Base-by-base conservation (phyloP, 2,113 vertebrate species). In the Xiphorhynchus elegans region DNA sequence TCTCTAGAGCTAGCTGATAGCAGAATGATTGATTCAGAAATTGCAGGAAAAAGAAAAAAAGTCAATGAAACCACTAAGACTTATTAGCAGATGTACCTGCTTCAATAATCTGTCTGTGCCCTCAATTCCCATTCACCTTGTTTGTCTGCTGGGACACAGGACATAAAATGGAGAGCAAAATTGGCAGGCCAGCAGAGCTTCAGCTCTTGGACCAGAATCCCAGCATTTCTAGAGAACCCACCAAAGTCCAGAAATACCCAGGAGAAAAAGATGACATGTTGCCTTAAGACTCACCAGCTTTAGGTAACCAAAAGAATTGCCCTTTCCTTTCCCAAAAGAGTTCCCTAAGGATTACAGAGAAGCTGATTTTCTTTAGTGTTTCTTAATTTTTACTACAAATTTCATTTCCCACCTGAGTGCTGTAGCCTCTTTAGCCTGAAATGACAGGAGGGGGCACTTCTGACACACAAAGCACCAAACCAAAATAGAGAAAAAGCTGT, bases 1-100 rank as follows among this genome's bases (percentile, higher is more conserved):
- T 94, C 95, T 95, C 93, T 84, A 92, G 87, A 84, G 88, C 60
- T 13, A 68, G 85, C 80, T 87, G 95, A 95, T 93, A 96, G 96
- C 83, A 62, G 83, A 72, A 80, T 94, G 92, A 94, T 89, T 86
- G 92, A 93, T 95, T 95, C 72, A 60, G 17, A 96, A 95, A 90
- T 84, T 81, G 74, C 88, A 86, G 86, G 81, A 52, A 87, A 92
- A 79, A 52, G 49, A 7, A n/a, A 66, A 66, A 82, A 75, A 40
- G 24, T 37, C 93, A 50, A 42, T 39, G 37, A 79, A 78, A 55
- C 46, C 42, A 10, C 72, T 58, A 3, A 55, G 82, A 62, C 24
- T 11, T 84, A 56, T n/a, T 56, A 81, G 60, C 92, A 89, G 88
- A 88, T 42, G 76, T 81, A 93, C 90, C 86, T 89, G 76, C 63